Percentiles rank a stretch among this genome's conserved stretches.
These are phyloP conservation scores for Intellagama lesueurii DNA, from an alignment of 2,797 vertebrate species.

Conservation along the genomic window DNA sequence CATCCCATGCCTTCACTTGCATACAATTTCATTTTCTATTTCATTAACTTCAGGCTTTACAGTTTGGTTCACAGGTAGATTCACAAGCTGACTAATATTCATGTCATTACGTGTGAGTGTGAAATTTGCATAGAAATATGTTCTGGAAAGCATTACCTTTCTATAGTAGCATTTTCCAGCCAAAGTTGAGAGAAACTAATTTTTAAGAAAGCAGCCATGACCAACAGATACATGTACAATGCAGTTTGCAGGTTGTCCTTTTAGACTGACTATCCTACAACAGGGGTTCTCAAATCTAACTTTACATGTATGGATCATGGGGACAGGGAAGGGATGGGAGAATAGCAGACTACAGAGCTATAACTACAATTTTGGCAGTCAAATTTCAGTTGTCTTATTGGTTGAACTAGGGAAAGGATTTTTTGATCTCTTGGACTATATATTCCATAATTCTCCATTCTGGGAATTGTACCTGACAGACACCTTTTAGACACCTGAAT, in stretches of 20 bases:
- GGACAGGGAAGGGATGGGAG: too few species aligned
- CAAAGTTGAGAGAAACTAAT: neutral
- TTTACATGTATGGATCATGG: neutral
- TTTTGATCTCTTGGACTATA: too few species aligned
- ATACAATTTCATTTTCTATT: conserved; percentile 32
- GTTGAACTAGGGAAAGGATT: too few species aligned
- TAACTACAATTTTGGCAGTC: too few species aligned
- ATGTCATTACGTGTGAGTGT: neutral
- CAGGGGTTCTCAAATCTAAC: neutral
- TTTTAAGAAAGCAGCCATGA: neutral
- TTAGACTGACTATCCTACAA: neutral
- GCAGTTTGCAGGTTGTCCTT: neutral
- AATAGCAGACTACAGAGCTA: too few species aligned
- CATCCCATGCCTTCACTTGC: neutral
- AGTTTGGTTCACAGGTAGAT: conserved; percentile 23
- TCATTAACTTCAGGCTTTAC: conserved; percentile 28
- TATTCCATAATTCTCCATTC: too few species aligned
- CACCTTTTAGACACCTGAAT: too few species aligned
- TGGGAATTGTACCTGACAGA: too few species aligned
- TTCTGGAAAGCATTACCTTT: neutral
- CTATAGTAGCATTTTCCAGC: neutral
- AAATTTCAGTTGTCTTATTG: too few species aligned
- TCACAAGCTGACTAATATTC: conserved; percentile 13
- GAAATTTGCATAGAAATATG: conserved; percentile 11
- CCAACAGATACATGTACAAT: neutral